A percentile compares a stretch with the other conserved stretches of the same genome.
Conservation (phyloP, 2,888 invertebrate species). For the Lasiommata megera region DNA sequence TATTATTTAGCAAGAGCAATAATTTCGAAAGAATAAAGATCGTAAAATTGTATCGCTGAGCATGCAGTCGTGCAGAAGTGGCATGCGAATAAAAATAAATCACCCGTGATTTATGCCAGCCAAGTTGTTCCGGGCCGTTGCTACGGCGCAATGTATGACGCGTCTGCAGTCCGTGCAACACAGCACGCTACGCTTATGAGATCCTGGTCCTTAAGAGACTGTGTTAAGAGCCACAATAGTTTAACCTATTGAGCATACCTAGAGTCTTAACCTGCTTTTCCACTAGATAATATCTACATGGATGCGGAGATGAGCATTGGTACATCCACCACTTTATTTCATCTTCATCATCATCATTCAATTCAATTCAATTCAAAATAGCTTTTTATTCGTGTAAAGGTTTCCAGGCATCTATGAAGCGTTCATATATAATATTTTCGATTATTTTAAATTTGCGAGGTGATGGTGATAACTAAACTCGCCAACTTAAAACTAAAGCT, state of each 20-base stretch:
- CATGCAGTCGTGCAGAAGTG: conserved; percentile 41
- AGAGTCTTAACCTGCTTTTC: background rate
- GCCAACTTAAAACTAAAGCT: no score
- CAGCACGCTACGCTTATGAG: conserved; percentile 13
- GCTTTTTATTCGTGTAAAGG: no score
- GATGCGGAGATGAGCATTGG: background rate
- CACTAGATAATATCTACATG: background rate
- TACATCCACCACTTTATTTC: background rate
- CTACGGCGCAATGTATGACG: conserved; percentile 31
- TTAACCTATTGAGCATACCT: background rate
- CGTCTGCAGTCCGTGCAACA: conserved; percentile 23
- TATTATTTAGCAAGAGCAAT: conserved; percentile 41
- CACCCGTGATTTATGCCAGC: conserved; percentile 72
- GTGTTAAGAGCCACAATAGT: background rate
- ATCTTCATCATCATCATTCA: no score
- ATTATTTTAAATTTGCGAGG: no score
- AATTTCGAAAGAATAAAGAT: conserved; percentile 56
- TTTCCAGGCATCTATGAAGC: no score
- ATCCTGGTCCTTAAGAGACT: conserved; percentile 9
- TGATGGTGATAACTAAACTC: no score
- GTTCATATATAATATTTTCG: no score
- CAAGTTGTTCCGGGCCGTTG: conserved; percentile 44
- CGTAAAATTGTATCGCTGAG: conserved; percentile 47
- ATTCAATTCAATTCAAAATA: no score
- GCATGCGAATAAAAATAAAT: conserved; percentile 79